Percentiles rank a stretch among this genome's conserved stretches.
phyloP scores from a whole-genome alignment of 2,797 vertebrate genomes.

The Macropodus opercularis region DNA sequence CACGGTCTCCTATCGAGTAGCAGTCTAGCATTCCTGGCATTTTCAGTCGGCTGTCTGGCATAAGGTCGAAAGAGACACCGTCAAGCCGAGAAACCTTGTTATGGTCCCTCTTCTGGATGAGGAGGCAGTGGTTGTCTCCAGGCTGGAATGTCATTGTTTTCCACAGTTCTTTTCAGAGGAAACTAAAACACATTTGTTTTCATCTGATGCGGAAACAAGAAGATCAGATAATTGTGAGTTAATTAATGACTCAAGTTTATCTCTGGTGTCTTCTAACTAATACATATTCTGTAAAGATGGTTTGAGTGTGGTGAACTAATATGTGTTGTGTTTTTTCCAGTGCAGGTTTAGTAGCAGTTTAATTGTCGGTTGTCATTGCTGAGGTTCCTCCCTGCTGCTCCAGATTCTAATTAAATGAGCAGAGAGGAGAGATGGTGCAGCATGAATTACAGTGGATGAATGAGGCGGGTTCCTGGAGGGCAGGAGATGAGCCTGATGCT shows the following conservation, averaged over 20 bases:
- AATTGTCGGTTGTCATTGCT: conserved; percentile 61
- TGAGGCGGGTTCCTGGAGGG: conserved; percentile 55
- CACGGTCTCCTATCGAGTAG: conserved; percentile 85
- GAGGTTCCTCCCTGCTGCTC: conserved; percentile 54
- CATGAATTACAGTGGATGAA: conserved; percentile 66
- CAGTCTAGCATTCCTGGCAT: conserved; percentile 88
- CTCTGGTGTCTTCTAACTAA: no score
- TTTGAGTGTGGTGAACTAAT: no score
- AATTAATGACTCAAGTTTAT: no score
- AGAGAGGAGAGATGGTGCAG: conserved; percentile 36
- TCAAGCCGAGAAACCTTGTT: conserved; percentile 72
- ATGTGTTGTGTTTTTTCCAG: conserved; percentile 14
- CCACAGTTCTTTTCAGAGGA: conserved; percentile 21
- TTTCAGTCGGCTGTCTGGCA: conserved; percentile 82
- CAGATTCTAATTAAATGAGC: conserved; percentile 55
- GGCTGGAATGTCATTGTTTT: conserved; percentile 81
- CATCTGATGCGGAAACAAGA: conserved; percentile 1
- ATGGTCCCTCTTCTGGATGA: conserved; percentile 67
- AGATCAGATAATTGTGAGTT: no score
- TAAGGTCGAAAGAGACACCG: conserved; percentile 71
- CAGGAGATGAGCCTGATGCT: conserved; percentile 59
- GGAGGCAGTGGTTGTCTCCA: conserved; percentile 67
- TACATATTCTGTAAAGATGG: no score
- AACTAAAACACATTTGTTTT: conserved; percentile 29
- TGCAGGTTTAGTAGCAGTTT: conserved; percentile 24